These are phyloP conservation scores for Pantala flavescens DNA, from an alignment of 1,140 invertebrate species.

Conservation along the genomic window DNA sequence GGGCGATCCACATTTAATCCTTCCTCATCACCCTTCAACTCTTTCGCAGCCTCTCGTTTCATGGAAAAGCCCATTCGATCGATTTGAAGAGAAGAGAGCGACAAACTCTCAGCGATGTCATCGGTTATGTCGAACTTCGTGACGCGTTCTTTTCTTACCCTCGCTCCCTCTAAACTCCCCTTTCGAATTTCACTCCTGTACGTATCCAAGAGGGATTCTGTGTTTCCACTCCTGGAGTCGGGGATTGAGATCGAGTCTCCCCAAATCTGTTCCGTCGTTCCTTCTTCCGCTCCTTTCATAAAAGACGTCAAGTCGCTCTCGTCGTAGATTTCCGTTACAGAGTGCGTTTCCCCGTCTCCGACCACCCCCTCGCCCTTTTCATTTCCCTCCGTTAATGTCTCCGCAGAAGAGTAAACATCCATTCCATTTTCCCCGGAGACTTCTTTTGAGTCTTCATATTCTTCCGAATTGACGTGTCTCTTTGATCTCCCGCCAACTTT, in stretches of 20 bases:
- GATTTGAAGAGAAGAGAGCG: not conserved
- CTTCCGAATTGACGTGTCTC: not conserved
- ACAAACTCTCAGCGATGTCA: not conserved
- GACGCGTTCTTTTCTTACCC: not conserved
- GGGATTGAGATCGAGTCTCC: too few species aligned
- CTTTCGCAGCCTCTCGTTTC: not conserved
- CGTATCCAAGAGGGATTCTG: too few species aligned
- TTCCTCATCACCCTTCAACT: not conserved
- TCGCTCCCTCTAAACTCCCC: not conserved
- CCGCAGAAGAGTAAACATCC: too few species aligned
- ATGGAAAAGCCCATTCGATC: not conserved
- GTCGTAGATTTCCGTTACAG: not conserved
- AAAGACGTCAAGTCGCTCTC: not conserved
- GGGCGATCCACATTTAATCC: not conserved
- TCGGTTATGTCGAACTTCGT: not conserved
- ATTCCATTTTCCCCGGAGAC: too few species aligned
- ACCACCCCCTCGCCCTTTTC: not conserved
- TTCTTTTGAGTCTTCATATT: too few species aligned
- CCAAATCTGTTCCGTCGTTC: too few species aligned
- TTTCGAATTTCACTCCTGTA: too few species aligned
- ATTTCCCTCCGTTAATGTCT: not conserved
- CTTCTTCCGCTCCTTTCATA: too few species aligned
- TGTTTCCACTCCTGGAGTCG: too few species aligned
- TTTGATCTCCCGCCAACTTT: not conserved
- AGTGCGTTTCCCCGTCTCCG: not conserved